A percentile compares a stretch with the other conserved stretches of the same genome.
phyloP scores from a whole-genome alignment of 2,888 invertebrate species.

The Azorinus chamasolen region DNA sequence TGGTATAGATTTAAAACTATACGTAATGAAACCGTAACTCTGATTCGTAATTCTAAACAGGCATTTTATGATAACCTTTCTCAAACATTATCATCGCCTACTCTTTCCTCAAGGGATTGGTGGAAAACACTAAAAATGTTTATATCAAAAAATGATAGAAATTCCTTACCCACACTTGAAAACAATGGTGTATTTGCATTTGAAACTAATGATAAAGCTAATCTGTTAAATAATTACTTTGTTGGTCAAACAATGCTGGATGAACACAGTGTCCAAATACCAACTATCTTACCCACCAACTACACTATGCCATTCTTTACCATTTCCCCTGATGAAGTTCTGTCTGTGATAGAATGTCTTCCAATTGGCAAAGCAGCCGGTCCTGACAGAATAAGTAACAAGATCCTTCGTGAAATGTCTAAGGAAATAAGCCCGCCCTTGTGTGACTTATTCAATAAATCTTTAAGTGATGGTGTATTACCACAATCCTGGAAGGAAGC shows the following conservation, averaged over 20 bases:
- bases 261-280: background rate
- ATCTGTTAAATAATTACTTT: constrained; percentile 2
- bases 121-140: background rate
- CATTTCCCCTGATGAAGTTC: background rate
- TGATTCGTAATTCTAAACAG: background rate
- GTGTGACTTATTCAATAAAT: constrained; percentile 8
- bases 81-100: background rate
- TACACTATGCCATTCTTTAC: no score
- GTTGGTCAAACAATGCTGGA: background rate
- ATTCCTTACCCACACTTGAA: background rate
- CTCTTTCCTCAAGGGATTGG: background rate
- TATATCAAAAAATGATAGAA: background rate
- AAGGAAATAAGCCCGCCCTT: background rate
- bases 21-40: background rate
- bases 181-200: background rate
- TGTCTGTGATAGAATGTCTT: background rate
- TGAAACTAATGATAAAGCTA: background rate
- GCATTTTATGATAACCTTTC: background rate
- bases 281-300: background rate
- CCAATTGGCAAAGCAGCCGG: constrained; percentile 12
- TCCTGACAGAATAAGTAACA: constrained; percentile 13
- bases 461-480: background rate
- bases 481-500: constrained; percentile 13
- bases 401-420: background rate
- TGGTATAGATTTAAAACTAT: background rate